These are phyloP conservation scores for Andrena marginata DNA, from an alignment of 2,888 invertebrate genomes.

Conservation along the genomic window DNA sequence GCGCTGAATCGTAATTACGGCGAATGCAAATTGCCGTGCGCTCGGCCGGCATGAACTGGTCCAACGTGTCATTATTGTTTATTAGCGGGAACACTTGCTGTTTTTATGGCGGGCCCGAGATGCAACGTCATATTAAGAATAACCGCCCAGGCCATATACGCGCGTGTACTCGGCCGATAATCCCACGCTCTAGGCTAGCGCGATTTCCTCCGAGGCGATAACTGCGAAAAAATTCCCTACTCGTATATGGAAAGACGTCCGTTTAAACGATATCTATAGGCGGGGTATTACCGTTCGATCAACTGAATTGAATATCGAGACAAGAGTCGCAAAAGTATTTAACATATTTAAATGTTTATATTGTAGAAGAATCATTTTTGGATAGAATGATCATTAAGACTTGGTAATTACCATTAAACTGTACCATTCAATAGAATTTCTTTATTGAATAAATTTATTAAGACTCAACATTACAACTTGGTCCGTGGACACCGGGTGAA, in stretches of 20 bases:
- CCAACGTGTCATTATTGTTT: constrained; percentile 62
- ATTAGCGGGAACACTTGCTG: constrained; percentile 47
- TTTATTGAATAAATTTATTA: too few species aligned
- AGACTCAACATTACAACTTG: too few species aligned
- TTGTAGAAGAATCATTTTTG: too few species aligned
- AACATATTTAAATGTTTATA: too few species aligned
- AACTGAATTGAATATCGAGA: constrained; percentile 1
- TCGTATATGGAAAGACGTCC: neutral
- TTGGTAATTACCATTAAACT: too few species aligned
- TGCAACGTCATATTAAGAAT: constrained; percentile 50
- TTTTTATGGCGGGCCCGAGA: constrained; percentile 49
- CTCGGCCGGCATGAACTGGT: constrained; percentile 47
- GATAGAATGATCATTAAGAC: too few species aligned
- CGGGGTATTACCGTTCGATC: neutral
- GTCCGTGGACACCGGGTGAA: too few species aligned
- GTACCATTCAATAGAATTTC: too few species aligned
- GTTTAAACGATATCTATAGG: constrained; percentile 2
- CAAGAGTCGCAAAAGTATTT: too few species aligned
- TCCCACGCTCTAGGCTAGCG: constrained; percentile 46
- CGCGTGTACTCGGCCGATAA: constrained; percentile 34
- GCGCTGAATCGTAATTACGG: constrained; percentile 52
- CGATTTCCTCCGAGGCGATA: constrained; percentile 32
- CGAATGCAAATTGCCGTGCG: constrained; percentile 55
- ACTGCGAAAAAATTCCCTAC: constrained; percentile 21
- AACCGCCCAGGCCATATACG: constrained; percentile 44